phyloP scores from a whole-genome alignment of 2,113 vertebrate genomes.

The Bos indicus region DNA sequence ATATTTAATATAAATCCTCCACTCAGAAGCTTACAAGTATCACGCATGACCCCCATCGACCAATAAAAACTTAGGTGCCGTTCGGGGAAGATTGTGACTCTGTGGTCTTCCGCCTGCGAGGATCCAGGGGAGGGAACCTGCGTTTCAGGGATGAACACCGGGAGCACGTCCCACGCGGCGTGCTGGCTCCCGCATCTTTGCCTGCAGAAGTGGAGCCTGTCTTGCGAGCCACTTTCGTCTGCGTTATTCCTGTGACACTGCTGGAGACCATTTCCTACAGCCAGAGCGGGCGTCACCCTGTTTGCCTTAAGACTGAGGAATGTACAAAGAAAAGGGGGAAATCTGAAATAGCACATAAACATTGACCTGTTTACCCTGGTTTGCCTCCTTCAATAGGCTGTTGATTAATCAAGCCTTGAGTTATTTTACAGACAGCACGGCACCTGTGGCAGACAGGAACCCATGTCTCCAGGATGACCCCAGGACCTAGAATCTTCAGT shows the following conservation, averaged over 20 bases:
- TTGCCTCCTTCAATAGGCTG: neutral
- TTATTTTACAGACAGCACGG: neutral
- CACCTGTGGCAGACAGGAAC: neutral
- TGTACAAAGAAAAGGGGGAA: neutral
- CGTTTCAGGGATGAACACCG: neutral
- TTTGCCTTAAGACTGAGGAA: neutral
- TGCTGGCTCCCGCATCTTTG: neutral
- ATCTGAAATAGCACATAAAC: neutral
- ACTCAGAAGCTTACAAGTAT: neutral
- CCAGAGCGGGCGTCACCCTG: rapidly evolving
- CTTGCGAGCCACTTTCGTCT: rapidly evolving
- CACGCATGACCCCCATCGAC: neutral
- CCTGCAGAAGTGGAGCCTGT: neutral
- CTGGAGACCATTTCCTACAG: neutral
- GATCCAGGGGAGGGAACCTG: neutral
- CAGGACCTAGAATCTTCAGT: neutral
- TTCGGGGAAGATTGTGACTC: neutral
- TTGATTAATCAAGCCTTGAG: neutral
- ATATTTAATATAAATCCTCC: neutral
- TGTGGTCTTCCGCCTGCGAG: neutral
- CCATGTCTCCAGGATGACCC: neutral
- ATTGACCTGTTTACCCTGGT: neutral
- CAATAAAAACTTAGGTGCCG: neutral
- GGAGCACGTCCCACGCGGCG: neutral
- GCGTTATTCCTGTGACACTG: neutral